Conservation (phyloP, 2,113 vertebrate species). For the Diadophis punctatus region DNA sequence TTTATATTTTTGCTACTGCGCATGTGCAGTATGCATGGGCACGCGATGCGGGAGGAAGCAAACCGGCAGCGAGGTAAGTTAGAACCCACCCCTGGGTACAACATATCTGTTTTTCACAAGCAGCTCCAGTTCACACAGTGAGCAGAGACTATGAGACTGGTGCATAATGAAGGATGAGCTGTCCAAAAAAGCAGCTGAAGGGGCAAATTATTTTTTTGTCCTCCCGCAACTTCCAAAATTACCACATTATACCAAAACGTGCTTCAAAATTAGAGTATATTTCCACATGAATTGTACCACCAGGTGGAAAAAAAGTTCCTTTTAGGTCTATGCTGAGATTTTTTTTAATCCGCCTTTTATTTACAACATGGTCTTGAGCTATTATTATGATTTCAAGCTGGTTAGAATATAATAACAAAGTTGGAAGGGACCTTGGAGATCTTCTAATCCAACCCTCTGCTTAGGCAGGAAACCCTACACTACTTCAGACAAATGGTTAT, state of each 20-base stretch:
- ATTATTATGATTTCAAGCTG: not conserved
- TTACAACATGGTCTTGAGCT: not conserved
- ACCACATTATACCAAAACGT: not conserved
- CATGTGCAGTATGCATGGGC: too few species aligned
- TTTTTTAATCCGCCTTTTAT: not conserved
- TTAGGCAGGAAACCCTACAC: too few species aligned
- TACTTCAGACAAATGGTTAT: too few species aligned
- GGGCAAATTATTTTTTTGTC: not conserved
- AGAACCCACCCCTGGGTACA: too few species aligned
- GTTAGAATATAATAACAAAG: not conserved
- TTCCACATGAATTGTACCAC: not conserved
- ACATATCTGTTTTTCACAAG: constrained; percentile 27
- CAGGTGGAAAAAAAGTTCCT: not conserved
- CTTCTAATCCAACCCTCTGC: too few species aligned
- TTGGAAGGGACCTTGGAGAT: too few species aligned
- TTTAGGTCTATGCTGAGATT: not conserved
- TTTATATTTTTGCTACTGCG: too few species aligned
- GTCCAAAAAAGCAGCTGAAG: not conserved
- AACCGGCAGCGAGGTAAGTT: too few species aligned
- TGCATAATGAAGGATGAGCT: constrained; percentile 18
- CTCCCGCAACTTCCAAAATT: not conserved
- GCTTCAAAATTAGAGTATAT: not conserved
- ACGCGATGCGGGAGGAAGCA: too few species aligned
- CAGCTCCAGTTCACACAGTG: not conserved
- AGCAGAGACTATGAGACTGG: not conserved